Evolutionary conservation across 2,113 vertebrate species (phyloP), one percentile per base, ranked within the genome.

Genomic region (Myxocyprinus asiaticus): DNA sequence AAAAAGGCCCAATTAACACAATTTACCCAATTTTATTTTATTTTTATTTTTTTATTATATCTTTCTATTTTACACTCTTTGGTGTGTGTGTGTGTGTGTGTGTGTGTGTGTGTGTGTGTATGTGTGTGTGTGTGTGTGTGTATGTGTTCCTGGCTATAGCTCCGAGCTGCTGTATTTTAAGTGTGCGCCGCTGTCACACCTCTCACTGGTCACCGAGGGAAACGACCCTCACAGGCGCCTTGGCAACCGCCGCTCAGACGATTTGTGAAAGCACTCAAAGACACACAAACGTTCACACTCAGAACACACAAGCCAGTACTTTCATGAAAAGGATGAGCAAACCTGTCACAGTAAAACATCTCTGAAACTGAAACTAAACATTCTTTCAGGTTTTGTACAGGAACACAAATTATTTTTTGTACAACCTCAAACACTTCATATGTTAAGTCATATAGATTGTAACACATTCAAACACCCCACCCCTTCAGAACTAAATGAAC

Each of bases 141-240:
- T 56, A 58, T 64, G 43, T 3, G 59, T 44, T 76, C 58, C 48
- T 80, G 64, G 78, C 65, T 33, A 58, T 74, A 79, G 76, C 58
- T 69, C 67, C 45, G 59, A 68, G 80, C 63, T 63, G 76, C 79
- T 64, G 78, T 82, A 77, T 86, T 85, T 85, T 82, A 79, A 82
- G 77, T 78, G 55, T 8, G 64, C 74, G 50, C 66, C 80, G 44
- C 81, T 81, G 73, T 77, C 77, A 71, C 77, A 79, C 78, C 74
- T 84, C 79, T 81, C 17, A 65, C 86, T 84, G 83, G 89, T 88
- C 87, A 87, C 85, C 45, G 81, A 70, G 88, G 89, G 90, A 88
- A 80, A 88, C 58, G 84, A 89, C 88, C 89, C 86, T 85, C 82
- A 86, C 87, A 86, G 89, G 86, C 81, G 78, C 86, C 72, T 78